Conservation (phyloP, 2,797 vertebrate species). For the Erpetoichthys calabaricus region DNA sequence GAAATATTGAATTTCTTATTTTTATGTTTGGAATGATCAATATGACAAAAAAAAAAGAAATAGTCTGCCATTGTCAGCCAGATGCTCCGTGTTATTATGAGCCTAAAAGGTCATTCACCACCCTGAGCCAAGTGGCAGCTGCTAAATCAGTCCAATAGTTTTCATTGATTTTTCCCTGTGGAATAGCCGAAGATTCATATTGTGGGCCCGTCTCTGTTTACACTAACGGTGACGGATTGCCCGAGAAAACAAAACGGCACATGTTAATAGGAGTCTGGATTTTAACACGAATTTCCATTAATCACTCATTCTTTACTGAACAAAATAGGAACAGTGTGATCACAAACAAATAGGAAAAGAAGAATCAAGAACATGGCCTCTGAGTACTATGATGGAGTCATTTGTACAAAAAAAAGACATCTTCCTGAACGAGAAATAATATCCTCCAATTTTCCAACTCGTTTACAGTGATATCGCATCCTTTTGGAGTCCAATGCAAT, state of each 20-base stretch:
- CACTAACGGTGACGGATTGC: slow-evolving; percentile 23
- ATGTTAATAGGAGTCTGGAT: slow-evolving; percentile 21
- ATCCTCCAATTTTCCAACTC: no score
- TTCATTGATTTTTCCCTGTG: slow-evolving; percentile 24
- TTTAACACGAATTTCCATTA: slow-evolving; percentile 20
- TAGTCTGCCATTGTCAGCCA: neutral
- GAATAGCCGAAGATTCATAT: slow-evolving; percentile 25
- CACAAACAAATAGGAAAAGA: neutral
- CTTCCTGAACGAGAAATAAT: no score
- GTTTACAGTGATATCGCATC: no score
- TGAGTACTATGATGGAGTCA: neutral
- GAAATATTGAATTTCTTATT: slow-evolving; percentile 10
- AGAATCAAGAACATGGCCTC: neutral
- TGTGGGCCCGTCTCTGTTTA: slow-evolving; percentile 26
- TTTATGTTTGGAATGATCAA: slow-evolving; percentile 6
- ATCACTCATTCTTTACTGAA: slow-evolving; percentile 24
- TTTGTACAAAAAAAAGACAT: neutral
- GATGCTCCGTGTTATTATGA: slow-evolving; percentile 7
- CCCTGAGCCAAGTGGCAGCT: slow-evolving; percentile 16
- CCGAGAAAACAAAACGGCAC: slow-evolving; percentile 25
- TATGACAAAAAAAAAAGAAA: neutral
- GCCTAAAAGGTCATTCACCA: slow-evolving; percentile 17
- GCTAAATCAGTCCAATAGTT: slow-evolving; percentile 20
- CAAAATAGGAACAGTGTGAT: slow-evolving; percentile 11
- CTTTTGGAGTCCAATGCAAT: no score